Conservation (phyloP, 2,888 invertebrate species). For the Chromoteleia sp. region DNA sequence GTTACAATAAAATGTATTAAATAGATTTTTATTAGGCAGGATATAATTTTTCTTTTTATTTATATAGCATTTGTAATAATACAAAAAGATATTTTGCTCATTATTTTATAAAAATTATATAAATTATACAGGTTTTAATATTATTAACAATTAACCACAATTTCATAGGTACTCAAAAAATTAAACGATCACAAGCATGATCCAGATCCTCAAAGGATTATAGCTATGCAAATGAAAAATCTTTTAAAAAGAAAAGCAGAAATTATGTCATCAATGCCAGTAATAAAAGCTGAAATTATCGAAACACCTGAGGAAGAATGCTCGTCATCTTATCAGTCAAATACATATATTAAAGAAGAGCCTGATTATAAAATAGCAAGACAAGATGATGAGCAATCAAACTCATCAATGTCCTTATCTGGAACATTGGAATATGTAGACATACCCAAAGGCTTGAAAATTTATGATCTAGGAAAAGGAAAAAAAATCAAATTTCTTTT, state of each 20-base stretch:
- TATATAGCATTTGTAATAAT: no score
- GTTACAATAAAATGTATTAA: no score
- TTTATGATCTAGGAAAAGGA: slow-evolving; percentile 18
- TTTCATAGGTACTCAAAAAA: slow-evolving; percentile 35
- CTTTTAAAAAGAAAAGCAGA: slow-evolving; percentile 38
- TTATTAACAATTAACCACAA: neutral
- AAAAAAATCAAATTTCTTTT: slow-evolving; percentile 27
- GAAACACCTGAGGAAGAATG: slow-evolving; percentile 20
- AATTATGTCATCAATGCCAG: neutral
- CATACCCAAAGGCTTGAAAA: slow-evolving; percentile 19
- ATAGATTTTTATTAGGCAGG: no score
- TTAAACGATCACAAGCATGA: slow-evolving; percentile 42
- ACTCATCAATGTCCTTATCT: slow-evolving; percentile 4
- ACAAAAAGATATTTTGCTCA: no score
- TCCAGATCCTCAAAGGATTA: slow-evolving; percentile 43
- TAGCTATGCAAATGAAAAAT: slow-evolving; percentile 37
- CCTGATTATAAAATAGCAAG: slow-evolving; percentile 24
- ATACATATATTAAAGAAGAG: slow-evolving; percentile 34
- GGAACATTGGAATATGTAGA: slow-evolving; percentile 10
- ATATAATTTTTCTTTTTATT: no score
- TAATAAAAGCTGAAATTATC: slow-evolving; percentile 37
- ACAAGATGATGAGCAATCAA: slow-evolving; percentile 6
- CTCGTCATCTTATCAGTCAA: neutral
- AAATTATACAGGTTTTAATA: no score
- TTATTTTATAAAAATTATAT: no score